A percentile compares a stretch with the other conserved stretches of the same genome.
These are phyloP conservation scores for Eupithecia exiguata DNA, from an alignment of 2,888 invertebrate species.

Conservation along the genomic window DNA sequence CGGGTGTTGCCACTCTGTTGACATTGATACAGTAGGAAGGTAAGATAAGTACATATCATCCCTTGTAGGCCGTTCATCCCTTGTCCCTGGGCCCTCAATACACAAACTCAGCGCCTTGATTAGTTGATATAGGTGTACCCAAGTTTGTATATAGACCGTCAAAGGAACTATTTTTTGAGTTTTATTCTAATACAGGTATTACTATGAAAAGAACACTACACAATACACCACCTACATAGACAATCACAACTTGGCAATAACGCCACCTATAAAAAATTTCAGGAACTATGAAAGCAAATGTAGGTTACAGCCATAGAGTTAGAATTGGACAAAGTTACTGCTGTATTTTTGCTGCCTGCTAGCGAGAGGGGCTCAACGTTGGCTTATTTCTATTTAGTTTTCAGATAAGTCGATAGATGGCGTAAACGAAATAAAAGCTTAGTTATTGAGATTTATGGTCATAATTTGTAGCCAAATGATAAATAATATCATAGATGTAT, in stretches of 20 bases:
- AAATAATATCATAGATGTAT: no score
- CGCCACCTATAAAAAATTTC: conserved; percentile 48
- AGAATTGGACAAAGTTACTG: no score
- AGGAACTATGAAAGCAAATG: conserved; percentile 24
- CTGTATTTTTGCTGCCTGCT: background rate
- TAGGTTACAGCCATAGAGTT: background rate
- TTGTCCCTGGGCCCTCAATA: background rate
- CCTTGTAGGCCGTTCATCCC: background rate
- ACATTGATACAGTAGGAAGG: conserved; percentile 8
- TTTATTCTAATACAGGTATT: background rate
- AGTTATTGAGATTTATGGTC: no score
- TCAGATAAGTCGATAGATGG: conserved; percentile 18
- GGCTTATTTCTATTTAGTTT: conserved; percentile 10
- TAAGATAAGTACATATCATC: conserved; percentile 8
- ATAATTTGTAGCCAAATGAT: no score
- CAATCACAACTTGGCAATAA: background rate
- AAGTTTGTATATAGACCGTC: background rate
- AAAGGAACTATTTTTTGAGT: background rate
- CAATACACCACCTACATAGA: background rate
- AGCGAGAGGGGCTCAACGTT: background rate
- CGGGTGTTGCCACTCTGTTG: background rate
- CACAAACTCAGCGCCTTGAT: background rate
- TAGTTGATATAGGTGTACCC: background rate
- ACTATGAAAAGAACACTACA: background rate
- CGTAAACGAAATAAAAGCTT: background rate